phyloP scores from a whole-genome alignment of 2,888 invertebrate genomes.

The Diploptera punctata region DNA sequence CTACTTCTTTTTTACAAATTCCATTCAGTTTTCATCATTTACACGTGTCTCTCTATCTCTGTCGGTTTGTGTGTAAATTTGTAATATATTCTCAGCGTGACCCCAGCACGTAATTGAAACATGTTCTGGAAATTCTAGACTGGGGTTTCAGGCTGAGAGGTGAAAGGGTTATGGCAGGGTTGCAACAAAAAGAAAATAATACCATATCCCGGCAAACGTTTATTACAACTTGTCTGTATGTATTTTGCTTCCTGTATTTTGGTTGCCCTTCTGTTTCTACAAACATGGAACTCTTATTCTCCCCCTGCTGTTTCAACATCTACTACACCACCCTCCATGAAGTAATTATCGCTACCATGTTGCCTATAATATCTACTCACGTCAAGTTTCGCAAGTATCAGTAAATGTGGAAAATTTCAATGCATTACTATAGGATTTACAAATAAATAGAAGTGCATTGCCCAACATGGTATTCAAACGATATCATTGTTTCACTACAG shows the following conservation, averaged over 20 bases:
- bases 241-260: slow-evolving; percentile 3
- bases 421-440: too few species aligned
- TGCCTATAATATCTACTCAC: not conserved
- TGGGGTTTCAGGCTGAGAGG: slow-evolving; percentile 3
- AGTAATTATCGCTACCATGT: slow-evolving; percentile 6
- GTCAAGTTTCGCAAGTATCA: too few species aligned
- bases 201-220: slow-evolving; percentile 28
- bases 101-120: slow-evolving; percentile 30
- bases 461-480: too few species aligned
- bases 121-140: slow-evolving; percentile 34
- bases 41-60: too few species aligned
- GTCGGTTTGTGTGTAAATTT: not conserved
- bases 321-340: not conserved
- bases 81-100: slow-evolving; percentile 30
- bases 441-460: too few species aligned
- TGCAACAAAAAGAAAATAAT: slow-evolving; percentile 9
- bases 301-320: not conserved
- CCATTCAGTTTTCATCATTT: too few species aligned
- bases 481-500: too few species aligned
- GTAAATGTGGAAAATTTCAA: too few species aligned
- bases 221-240: slow-evolving; percentile 25
- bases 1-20: too few species aligned
- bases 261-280: not conserved
- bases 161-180: not conserved
- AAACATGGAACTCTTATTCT: not conserved